A percentile compares a stretch with the other conserved stretches of the same genome.
phyloP scores from a whole-genome alignment of 92 coral and sea anemone species.

The Muricea muricata region DNA sequence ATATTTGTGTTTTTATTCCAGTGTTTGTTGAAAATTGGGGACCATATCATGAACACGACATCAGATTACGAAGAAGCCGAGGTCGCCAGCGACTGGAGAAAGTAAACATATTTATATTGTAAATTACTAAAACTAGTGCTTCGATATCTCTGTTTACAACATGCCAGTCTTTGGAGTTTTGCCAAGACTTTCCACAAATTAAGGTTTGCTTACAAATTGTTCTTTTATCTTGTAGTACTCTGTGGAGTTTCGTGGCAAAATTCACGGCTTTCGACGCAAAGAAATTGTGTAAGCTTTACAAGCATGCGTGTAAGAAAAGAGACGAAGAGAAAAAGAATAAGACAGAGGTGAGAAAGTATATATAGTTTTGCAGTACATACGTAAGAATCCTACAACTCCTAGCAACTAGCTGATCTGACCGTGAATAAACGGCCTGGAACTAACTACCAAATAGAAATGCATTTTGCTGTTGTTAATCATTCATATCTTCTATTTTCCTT shows the following conservation, averaged over 20 bases:
- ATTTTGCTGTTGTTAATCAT: no score
- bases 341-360: slow-evolving; percentile 77
- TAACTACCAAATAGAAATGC: no score
- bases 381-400: no score
- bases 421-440: no score
- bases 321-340: slow-evolving; percentile 69
- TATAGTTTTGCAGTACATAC: no score
- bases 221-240: slow-evolving; percentile 79
- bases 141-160: no score
- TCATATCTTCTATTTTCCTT: no score
- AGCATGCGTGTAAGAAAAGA: slow-evolving; percentile 92
- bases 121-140: no score
- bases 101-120: slow-evolving; percentile 60
- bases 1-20: slow-evolving; percentile 8
- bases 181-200: no score
- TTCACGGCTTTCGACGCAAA: slow-evolving; percentile 96
- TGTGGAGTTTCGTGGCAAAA: slow-evolving; percentile 96
- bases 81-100: slow-evolving; percentile 85
- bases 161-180: no score
- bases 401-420: no score
- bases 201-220: no score
- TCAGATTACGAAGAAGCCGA: slow-evolving; percentile 85
- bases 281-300: slow-evolving; percentile 83
- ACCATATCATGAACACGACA: slow-evolving; percentile 87
- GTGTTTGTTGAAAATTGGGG: slow-evolving; percentile 96